Base-by-base conservation (phyloP, 1,140 invertebrate species). In the Microplitis mediator region DNA sequence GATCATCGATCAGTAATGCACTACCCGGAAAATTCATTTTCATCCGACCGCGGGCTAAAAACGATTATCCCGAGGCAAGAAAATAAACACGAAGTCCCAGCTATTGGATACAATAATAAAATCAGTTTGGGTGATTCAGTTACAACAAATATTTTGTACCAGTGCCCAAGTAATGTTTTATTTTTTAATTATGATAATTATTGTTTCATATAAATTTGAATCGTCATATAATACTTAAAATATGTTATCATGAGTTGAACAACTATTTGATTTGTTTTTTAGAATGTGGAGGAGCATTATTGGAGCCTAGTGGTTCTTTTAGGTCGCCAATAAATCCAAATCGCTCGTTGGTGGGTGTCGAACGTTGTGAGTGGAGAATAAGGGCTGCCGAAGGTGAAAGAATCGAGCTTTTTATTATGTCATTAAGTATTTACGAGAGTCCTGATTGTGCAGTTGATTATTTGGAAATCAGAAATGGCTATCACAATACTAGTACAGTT, bases 1-100 rank as follows among this genome's bases (percentile, higher is more conserved):
- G 98, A 99, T 83, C 99, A 97, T 77, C 95, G 96, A 78, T 97
- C 95, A 0, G 99, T 99, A 72, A 99, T 99, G 98, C 98, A 99
- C 82, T 99, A 99, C 84, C 97, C 98, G 0, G 89, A 96, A 54
- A 99, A 99, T 80, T 99, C 98, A 0, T 99, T 99, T 87, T 97
- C 98, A 0, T 97, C 95, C 84, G 95, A 95, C 31, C 97, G 95
- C 0, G 98, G 96, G 81, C 84, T 98, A 72, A 97, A 99, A 80
- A 99, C 97, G 0, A 99, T 99, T 72, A 86, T 98, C 72, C 97
- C 97, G 1, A 91, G 95, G 71, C 94, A 95, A 77, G 90, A 91
- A 54, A 90, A 91, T 60, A 92, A 92, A 6, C 91, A 91, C 75
- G 94, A 94, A 77, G 87, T 95, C 51, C 95, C 95, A 0, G 95